These are phyloP conservation scores for Leucopternis melanops DNA, from an alignment of 2,113 vertebrate species.

Conservation along the genomic window DNA sequence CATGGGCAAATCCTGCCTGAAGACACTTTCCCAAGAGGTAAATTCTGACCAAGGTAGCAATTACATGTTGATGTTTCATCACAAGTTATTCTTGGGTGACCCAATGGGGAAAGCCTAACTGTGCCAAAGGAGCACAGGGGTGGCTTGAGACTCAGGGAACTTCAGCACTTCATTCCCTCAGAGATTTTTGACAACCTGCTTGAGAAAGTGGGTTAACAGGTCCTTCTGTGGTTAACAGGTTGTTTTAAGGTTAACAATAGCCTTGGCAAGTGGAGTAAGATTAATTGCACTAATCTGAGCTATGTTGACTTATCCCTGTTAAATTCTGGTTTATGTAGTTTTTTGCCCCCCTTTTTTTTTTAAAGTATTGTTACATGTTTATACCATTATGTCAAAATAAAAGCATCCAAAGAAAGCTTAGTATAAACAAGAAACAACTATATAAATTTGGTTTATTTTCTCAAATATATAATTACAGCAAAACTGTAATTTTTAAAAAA, in stretches of 20 bases:
- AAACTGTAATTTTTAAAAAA: too few species aligned
- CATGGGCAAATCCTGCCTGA: background rate
- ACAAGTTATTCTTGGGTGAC: too few species aligned
- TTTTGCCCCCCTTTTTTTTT: too few species aligned
- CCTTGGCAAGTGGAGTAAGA: background rate
- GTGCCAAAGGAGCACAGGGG: background rate
- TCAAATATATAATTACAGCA: background rate
- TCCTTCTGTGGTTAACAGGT: background rate
- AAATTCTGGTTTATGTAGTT: accelerated
- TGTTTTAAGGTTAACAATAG: accelerated
- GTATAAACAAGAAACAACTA: accelerated
- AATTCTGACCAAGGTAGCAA: too few species aligned
- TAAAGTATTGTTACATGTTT: accelerated
- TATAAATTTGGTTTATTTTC: background rate
- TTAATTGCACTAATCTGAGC: background rate
- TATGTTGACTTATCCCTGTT: accelerated
- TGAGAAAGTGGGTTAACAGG: background rate
- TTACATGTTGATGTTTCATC: too few species aligned
- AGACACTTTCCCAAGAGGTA: background rate
- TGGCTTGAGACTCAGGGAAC: accelerated
- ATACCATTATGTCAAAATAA: background rate
- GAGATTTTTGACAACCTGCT: background rate
- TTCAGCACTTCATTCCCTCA: accelerated
- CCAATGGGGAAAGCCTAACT: accelerated
- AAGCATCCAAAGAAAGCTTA: background rate